Conservation (phyloP, 2,888 invertebrate species). For the Phaonia tiefii region DNA sequence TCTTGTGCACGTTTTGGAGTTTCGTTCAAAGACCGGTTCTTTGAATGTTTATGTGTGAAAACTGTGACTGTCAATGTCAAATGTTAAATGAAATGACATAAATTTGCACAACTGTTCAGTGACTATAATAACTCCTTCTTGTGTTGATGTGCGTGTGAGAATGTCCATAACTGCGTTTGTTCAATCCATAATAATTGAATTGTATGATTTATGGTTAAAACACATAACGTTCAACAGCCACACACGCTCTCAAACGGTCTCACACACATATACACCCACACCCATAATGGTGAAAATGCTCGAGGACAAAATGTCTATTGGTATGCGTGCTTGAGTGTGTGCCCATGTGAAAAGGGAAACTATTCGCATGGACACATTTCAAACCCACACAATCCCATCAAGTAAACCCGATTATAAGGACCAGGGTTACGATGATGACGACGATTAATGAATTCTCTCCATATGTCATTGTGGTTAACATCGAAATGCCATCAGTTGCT, state of each 20-base stretch:
- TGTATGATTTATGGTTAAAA: slow-evolving; percentile 24
- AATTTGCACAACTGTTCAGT: slow-evolving; percentile 9
- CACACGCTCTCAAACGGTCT: too few species aligned
- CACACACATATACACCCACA: background rate
- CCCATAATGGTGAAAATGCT: background rate
- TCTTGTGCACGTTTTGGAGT: too few species aligned
- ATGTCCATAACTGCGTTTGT: background rate
- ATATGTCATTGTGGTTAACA: slow-evolving; percentile 12
- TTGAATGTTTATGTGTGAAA: too few species aligned
- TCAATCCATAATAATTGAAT: slow-evolving; percentile 27
- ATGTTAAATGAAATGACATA: slow-evolving; percentile 25
- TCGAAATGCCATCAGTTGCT: slow-evolving; percentile 23
- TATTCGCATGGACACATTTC: background rate
- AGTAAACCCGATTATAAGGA: background rate
- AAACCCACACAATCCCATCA: background rate
- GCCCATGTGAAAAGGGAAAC: background rate
- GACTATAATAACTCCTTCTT: background rate
- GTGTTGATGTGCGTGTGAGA: background rate
- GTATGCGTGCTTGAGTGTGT: slow-evolving; percentile 4
- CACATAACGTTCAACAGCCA: too few species aligned
- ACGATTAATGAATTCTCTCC: slow-evolving; percentile 20
- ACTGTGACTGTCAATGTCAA: slow-evolving; percentile 14
- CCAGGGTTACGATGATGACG: background rate
- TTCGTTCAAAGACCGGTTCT: too few species aligned
- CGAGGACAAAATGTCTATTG: background rate